Base-by-base conservation (phyloP, 2,113 vertebrate genomes). In the Leucopternis melanops region DNA sequence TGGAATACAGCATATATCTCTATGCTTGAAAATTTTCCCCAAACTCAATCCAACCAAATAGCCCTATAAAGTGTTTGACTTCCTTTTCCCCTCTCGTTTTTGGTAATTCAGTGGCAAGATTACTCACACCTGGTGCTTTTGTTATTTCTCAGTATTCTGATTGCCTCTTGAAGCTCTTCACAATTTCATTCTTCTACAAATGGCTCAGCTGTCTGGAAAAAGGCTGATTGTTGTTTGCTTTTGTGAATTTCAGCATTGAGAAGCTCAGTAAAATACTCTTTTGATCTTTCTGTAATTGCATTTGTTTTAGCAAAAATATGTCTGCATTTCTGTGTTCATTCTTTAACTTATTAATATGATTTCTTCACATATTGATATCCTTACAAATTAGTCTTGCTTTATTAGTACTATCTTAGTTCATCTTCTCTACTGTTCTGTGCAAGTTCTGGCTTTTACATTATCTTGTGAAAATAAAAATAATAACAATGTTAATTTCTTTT, bases 81-180 rank as follows among this genome's bases (percentile, higher is more conserved):
- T 92, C 65, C 40, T 88, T 86, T 77, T n/a, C 26, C 8, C 5
- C 4, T n/a, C 74, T 66, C 80, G 49, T 66, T 96, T 34, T 82
- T 77, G 70, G 27, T 62, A 87, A 91, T 92, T 88, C 42, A 42
- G 45, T 70, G 32, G 40, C 62, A 80, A 80, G 92, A 96, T 96
- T 95, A 90, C 94, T 83, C 90, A 83, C 95, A 96, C 96, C 95
- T 96, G 96, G 94, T 91, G 88, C 90, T 96, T 96, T 96, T 97
- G 93, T 94, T 93, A 42, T 55, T 80, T 88, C 84, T 77, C 79
- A 62, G 58, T 80, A 21, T 75, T 94, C 88, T 92, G 93, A 92
- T 95, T 97, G 96, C 90, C 92, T 95, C 93, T 96, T 95, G 85
- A 96, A 95, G 74, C 92, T 93, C 85, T 97, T 86, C 87, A 70